Percentiles rank a stretch among this genome's conserved stretches.
Evolutionary conservation across 2,888 invertebrate genomes (phyloP).

Genomic region (Bibio marci): DNA sequence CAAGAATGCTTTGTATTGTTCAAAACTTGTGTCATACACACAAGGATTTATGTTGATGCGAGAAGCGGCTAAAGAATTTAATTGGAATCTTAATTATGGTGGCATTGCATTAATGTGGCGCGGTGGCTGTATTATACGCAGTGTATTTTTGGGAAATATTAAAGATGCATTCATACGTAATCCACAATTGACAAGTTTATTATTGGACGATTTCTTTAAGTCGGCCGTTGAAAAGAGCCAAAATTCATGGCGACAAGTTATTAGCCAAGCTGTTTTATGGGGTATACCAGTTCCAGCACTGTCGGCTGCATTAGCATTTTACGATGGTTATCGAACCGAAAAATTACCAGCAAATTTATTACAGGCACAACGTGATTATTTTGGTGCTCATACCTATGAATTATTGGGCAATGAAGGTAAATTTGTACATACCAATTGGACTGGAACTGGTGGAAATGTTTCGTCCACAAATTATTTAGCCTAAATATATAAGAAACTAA

Average conservation of each 20-base stretch:
- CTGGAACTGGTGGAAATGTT: conserved; percentile 91
- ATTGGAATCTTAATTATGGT: conserved; percentile 94
- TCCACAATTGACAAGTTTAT: conserved; percentile 65
- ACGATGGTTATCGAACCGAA: conserved; percentile 83
- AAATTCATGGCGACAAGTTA: conserved; percentile 69
- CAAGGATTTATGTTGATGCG: conserved; percentile 94
- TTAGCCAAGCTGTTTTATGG: conserved; percentile 46
- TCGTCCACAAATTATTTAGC: conserved; percentile 85
- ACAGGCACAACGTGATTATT: conserved; percentile 96
- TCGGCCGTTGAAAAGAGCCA: conserved; percentile 67
- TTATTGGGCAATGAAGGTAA: conserved; percentile 66
- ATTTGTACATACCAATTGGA: conserved; percentile 98
- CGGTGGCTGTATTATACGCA: conserved; percentile 95
- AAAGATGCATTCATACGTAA: conserved; percentile 86
- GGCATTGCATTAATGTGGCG: conserved; percentile 99
- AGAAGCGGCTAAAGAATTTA: conserved; percentile 77
- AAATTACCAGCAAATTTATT: conserved; percentile 86
- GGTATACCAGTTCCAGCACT: conserved; percentile 93
- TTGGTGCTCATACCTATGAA: conserved; percentile 98
- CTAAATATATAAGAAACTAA: too few species aligned
- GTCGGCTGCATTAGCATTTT: conserved; percentile 88
- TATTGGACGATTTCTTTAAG: conserved; percentile 87
- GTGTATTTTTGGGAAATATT: conserved; percentile 76
- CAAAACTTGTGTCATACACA: conserved; percentile 96
- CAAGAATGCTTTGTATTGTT: conserved; percentile 83